Evolutionary conservation across 2,888 invertebrate genomes (phyloP), one percentile per base, ranked within the genome.

Genomic region (Ennomos quercinarius): DNA sequence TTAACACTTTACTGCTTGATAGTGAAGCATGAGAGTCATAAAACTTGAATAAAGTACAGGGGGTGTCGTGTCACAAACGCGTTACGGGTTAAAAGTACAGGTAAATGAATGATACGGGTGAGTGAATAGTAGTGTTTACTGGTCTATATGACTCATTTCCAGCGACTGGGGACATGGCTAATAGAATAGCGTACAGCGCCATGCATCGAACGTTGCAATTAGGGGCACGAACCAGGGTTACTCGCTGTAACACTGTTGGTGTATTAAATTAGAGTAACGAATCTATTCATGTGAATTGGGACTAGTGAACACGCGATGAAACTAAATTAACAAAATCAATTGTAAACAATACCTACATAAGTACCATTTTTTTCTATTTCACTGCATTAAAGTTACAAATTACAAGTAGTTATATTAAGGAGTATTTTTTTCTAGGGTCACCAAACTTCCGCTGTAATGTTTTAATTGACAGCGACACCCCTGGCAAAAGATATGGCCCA

Each of bases 101-200:
- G 67, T 64, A 66, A 71, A 76, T 71, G 73, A 77, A 77, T 77
- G 70, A 72, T 62, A 11, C 17, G 39, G 61, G 66, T 65, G 63
- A 70, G 73, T 70, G 74, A 76, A 77, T 75, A 70, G 71, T 64
- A 63, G 64, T 68, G 66, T 67, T 70, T 58, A 60, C 59, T 62
- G 45, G 60, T 55, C 45, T 52, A 58, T 63, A 71, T 81, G 81
- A 81, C 61, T 81, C 81, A 81, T 74, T 73, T 68, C 58, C 60
- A 58, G 62, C 70, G 27, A 66, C 70, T 70, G 73, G 78, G 75
- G 77, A 72, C 68, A 72, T 69, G 64, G 69, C 63, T 70, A 65
- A 68, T 66, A 67, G 66, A 64, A 70, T 67, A 65, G 64, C 54
- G 44, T 62, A 51, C 45, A 57, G 44, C 63, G 13, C 58, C 61